A percentile compares a stretch with the other conserved stretches of the same genome.
phyloP scores from a whole-genome alignment of 2,888 invertebrate genomes.

The Eutolmus rufibarbis region DNA sequence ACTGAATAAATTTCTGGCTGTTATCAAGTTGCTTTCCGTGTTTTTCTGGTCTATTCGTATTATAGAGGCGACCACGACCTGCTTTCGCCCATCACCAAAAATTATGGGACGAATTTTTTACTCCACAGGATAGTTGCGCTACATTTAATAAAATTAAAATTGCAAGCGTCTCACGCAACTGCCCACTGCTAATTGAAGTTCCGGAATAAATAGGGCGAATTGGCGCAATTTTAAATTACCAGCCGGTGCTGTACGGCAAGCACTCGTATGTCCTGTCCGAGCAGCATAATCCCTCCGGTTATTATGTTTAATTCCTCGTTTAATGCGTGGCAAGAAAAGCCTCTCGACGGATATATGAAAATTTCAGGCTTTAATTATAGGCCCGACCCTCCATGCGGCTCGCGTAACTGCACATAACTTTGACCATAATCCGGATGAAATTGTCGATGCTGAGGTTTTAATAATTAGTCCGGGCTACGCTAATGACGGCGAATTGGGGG shows the following conservation, averaged over 20 bases:
- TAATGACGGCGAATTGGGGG: background rate
- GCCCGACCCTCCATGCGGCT: background rate
- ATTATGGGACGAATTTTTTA: background rate
- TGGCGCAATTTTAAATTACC: background rate
- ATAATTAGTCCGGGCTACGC: background rate
- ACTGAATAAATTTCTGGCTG: constrained; percentile 40
- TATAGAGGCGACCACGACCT: too few relatives aligned
- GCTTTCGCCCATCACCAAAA: background rate
- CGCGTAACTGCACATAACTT: background rate
- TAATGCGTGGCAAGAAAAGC: background rate
- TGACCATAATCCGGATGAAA: background rate
- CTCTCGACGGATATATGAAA: background rate
- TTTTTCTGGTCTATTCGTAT: background rate
- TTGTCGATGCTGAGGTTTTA: background rate
- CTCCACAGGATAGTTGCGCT: background rate
- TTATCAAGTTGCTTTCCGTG: constrained; percentile 2
- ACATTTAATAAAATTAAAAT: background rate
- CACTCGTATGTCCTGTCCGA: background rate
- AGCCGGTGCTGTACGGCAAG: background rate
- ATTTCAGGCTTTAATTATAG: background rate
- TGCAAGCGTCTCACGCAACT: background rate
- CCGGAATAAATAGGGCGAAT: background rate
- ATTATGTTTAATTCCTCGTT: background rate
- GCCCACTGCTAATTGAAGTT: background rate
- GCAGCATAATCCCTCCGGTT: background rate